Conservation (phyloP, 1,140 invertebrate species). For the Coptotermes formosanus region DNA sequence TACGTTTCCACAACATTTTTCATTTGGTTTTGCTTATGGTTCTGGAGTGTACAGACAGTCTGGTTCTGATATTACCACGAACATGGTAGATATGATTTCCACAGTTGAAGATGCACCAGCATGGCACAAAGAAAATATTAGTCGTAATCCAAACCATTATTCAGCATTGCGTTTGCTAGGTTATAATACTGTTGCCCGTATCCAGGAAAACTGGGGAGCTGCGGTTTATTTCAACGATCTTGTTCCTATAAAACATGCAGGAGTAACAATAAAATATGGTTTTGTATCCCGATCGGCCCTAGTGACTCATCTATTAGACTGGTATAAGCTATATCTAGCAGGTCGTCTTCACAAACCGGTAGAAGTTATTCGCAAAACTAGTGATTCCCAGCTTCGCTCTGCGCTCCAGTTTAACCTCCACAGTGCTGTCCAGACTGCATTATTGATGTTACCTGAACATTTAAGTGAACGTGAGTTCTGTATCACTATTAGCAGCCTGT, state of each 20-base stretch:
- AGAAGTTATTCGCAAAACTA: slow-evolving; percentile 50
- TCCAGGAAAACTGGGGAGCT: slow-evolving; percentile 85
- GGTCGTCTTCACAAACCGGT: slow-evolving; percentile 97
- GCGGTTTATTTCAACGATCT: slow-evolving; percentile 95
- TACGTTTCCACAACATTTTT: slow-evolving; percentile 67
- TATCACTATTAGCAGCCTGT: slow-evolving; percentile 81
- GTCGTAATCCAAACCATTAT: slow-evolving; percentile 84
- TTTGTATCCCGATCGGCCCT: slow-evolving; percentile 81
- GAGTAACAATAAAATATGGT: slow-evolving; percentile 91
- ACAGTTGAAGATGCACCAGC: slow-evolving; percentile 78
- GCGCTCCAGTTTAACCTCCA: slow-evolving; percentile 76
- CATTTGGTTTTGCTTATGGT: slow-evolving; percentile 90
- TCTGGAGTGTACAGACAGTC: slow-evolving; percentile 86
- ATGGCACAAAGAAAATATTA: slow-evolving; percentile 87
- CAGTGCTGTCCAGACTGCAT: slow-evolving; percentile 82
- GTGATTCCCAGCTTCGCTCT: slow-evolving; percentile 54
- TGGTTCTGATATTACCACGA: slow-evolving; percentile 53
- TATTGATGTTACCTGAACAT: slow-evolving; percentile 83
- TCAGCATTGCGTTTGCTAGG: slow-evolving; percentile 78
- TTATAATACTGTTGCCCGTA: slow-evolving; percentile 63
- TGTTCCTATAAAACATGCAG: slow-evolving; percentile 70
- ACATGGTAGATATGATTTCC: slow-evolving; percentile 93
- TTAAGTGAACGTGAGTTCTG: slow-evolving; percentile 90
- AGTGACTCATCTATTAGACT: slow-evolving; percentile 87
- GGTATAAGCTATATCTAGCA: slow-evolving; percentile 90